A percentile compares a stretch with the other conserved stretches of the same genome.
These are phyloP conservation scores for Diacarnus erythraeanus DNA, from an alignment of 37 sponge, comb jelly and placozoan genomes.

Conservation along the genomic window DNA sequence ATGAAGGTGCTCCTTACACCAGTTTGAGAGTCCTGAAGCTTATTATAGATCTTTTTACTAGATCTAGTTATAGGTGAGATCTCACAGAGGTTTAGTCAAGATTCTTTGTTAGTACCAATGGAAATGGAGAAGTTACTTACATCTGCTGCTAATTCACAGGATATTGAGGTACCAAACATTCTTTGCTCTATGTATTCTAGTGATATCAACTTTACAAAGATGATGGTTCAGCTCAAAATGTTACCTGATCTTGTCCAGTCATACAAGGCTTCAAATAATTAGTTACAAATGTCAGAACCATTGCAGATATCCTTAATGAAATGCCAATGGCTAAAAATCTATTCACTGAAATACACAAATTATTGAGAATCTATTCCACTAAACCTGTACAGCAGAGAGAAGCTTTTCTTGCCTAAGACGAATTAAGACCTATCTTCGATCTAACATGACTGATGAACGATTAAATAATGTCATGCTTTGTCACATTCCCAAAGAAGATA, in stretches of 20 bases:
- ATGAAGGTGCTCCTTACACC: too few species aligned
- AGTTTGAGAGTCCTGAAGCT: too few species aligned
- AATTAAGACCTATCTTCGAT: conserved; percentile 26
- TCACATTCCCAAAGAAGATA: neutral
- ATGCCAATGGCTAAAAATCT: conserved; percentile 4
- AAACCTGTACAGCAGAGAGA: conserved; percentile 28
- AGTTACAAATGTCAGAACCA: conserved; percentile 15
- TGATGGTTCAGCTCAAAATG: neutral
- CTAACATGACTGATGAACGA: conserved; percentile 32
- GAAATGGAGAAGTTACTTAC: too few species aligned
- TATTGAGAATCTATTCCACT: conserved; percentile 24
- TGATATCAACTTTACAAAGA: neutral
- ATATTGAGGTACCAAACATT: too few species aligned
- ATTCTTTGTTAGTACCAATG: too few species aligned
- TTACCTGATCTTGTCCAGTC: neutral
- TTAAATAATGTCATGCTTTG: conserved; percentile 27
- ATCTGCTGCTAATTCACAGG: too few species aligned
- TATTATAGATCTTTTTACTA: too few species aligned
- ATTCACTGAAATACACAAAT: conserved; percentile 9
- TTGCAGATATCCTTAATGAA: neutral
- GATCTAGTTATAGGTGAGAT: too few species aligned
- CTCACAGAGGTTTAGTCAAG: too few species aligned
- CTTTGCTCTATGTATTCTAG: too few species aligned
- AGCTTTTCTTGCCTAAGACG: conserved; percentile 33
- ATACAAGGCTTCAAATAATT: neutral